Base-by-base conservation (phyloP, 2,888 invertebrate species). In the Amphipyra berbera region DNA sequence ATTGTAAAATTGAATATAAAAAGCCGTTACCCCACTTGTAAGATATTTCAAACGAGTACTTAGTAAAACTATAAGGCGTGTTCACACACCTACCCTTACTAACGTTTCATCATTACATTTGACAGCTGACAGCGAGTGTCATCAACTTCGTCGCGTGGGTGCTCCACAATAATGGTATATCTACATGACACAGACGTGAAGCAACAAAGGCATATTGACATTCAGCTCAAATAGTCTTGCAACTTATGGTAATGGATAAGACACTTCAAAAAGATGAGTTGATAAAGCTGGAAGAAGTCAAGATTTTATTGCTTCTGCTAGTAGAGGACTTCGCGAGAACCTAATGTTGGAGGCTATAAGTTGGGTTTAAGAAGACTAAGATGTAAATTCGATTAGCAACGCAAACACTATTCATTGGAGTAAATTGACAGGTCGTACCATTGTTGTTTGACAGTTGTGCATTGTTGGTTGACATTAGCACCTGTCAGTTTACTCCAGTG, bases 91-190 rank as follows among this genome's bases (percentile, higher is more conserved):
- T 52, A 59, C n/a, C 42, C 13, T 54, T 21, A 12, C 21, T 7
- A n/a, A 15, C 33, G 21, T 58, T 53, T 57, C 57, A 48, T 61
- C 47, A 62, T 50, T 33, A 42, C 42, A 49, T 58, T 60, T 68
- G 74, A 68, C 76, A 78, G 67, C 59, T 80, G 78, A 63, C 64
- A 69, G 52, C 52, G 1, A 60, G 58, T 77, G 79, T 81, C 79
- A 77, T 65, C 69, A 69, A 78, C 73, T 75, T 63, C 49, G 15
- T 45, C n/a, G 73, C 72, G 80, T 81, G 72, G 80, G 81, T 66
- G 75, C 48, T 61, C 53, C 55, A 66, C 65, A 63, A 65, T 63
- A 69, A 55, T 72, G 64, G 12, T 65, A 62, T 50, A 62, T 67
- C 56, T 67, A 72, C 68, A 64, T 50, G 45, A 41, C 45, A 49